These are phyloP conservation scores for Acropora yongei DNA, from an alignment of 64 coral and sea anemone species.

Conservation along the genomic window DNA sequence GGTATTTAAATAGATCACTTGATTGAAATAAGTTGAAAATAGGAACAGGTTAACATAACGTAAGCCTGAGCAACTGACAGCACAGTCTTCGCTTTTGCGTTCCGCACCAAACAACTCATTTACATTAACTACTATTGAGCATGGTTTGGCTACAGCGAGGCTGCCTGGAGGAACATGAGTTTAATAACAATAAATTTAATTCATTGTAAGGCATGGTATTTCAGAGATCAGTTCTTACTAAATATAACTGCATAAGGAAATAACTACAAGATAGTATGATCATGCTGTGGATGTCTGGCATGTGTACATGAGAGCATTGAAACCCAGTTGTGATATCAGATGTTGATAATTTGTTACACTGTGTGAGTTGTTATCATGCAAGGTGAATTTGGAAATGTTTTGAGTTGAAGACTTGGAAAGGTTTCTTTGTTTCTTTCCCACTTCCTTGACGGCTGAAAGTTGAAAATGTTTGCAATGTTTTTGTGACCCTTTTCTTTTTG, in stretches of 20 bases:
- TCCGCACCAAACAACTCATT: slow-evolving; percentile 51
- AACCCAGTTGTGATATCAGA: not conserved
- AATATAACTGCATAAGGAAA: too few species aligned
- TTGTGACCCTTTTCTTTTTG: too few species aligned
- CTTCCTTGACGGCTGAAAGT: too few species aligned
- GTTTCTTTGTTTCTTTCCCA: too few species aligned
- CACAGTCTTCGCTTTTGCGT: slow-evolving; percentile 57
- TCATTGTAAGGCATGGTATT: not conserved
- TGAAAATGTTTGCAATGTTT: too few species aligned
- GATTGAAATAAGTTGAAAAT: not conserved
- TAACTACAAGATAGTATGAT: not conserved
- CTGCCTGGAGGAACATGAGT: slow-evolving; percentile 10
- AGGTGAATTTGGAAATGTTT: too few species aligned
- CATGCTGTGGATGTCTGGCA: slow-evolving; percentile 1
- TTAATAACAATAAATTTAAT: not conserved
- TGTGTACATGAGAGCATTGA: not conserved
- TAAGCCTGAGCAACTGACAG: slow-evolving; percentile 34
- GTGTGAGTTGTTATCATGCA: too few species aligned
- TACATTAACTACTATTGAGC: slow-evolving; percentile 50
- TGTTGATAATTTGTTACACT: not conserved
- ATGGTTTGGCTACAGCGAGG: slow-evolving; percentile 52
- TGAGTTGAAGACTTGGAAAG: not conserved
- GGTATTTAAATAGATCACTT: not conserved
- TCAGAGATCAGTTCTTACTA: not conserved
- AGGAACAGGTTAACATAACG: not conserved